Conservation (phyloP, 2,113 vertebrate species). For the Lates calcarifer region DNA sequence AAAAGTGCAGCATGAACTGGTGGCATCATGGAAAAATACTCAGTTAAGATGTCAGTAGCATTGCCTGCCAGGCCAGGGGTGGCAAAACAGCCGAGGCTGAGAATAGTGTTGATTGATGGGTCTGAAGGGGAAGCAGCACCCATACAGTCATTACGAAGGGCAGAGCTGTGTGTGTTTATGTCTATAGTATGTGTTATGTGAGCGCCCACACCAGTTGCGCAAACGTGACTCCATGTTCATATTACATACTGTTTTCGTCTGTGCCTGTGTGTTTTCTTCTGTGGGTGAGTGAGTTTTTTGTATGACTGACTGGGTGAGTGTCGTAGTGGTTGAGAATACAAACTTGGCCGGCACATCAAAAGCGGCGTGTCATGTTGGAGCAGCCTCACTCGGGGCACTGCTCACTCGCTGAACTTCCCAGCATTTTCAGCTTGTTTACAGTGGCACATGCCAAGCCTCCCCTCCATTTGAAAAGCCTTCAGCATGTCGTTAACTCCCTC, state of each 20-base stretch:
- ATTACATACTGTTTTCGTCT: constrained; percentile 11
- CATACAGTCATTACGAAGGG: constrained; percentile 24
- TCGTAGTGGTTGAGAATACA: constrained; percentile 48
- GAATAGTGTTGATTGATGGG: constrained; percentile 50
- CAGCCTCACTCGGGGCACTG: constrained; percentile 54
- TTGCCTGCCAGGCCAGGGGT: constrained; percentile 38
- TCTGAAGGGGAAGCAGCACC: constrained; percentile 33
- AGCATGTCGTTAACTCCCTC: constrained; percentile 75
- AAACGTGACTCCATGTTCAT: not conserved
- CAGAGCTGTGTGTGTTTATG: constrained; percentile 3
- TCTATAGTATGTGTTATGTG: not conserved
- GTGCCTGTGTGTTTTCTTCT: constrained; percentile 21
- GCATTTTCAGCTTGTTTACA: constrained; percentile 78
- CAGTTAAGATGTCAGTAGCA: constrained; percentile 32
- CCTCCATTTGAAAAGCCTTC: constrained; percentile 74
- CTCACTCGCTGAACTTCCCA: constrained; percentile 68
- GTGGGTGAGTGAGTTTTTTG: constrained; percentile 24
- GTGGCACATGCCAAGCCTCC: constrained; percentile 74
- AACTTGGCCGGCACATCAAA: constrained; percentile 65
- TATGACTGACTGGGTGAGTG: constrained; percentile 32
- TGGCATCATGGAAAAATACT: constrained; percentile 53
- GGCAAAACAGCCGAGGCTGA: constrained; percentile 22
- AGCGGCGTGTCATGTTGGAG: constrained; percentile 54
- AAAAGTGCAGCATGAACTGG: constrained; percentile 32
- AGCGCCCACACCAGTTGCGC: not conserved